These are phyloP conservation scores for Babyrousa celebensis DNA, from an alignment of 2,797 vertebrate species.

Conservation along the genomic window DNA sequence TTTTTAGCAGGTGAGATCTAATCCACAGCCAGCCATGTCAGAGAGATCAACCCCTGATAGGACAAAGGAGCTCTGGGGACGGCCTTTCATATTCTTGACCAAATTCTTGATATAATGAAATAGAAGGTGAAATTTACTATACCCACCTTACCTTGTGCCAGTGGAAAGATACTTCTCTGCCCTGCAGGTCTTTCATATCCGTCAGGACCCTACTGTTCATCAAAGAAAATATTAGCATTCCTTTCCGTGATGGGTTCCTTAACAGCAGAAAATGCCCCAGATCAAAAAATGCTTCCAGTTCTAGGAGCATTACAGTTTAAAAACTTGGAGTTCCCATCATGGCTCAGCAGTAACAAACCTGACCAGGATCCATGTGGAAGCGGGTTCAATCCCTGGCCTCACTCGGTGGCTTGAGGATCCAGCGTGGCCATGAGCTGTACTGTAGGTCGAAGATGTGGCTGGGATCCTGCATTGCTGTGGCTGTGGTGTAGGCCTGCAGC, in stretches of 20 bases:
- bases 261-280: neutral
- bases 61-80: neutral
- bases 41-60: too few relatives aligned
- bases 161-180: neutral
- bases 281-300: neutral
- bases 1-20: neutral
- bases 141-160: fast-evolving
- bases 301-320: neutral
- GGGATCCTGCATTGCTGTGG: too few relatives aligned
- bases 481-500: too few relatives aligned
- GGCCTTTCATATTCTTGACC: neutral
- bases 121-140: neutral
- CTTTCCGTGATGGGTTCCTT: neutral
- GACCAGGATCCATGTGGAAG: too few relatives aligned
- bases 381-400: too few relatives aligned
- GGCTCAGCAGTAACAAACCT: too few relatives aligned
- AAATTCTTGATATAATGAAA: neutral
- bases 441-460: too few relatives aligned
- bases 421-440: too few relatives aligned
- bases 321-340: neutral
- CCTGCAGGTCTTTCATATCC: neutral
- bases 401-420: too few relatives aligned
- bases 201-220: neutral
- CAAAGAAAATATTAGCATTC: neutral
- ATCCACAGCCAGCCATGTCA: too few relatives aligned